Conservation (phyloP, 2,888 invertebrate species). For the Bugulina stolonifera region DNA sequence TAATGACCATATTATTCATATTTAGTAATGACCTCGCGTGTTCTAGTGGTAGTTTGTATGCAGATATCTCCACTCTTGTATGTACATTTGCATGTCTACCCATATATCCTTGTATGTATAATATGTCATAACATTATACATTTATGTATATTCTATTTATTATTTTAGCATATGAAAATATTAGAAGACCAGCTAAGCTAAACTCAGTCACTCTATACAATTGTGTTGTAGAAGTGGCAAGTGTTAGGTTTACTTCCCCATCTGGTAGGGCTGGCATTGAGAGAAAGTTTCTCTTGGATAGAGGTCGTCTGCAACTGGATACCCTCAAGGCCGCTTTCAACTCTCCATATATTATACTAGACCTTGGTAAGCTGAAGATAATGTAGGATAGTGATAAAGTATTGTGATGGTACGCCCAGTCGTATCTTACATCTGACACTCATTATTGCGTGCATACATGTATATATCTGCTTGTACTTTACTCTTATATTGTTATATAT, state of each 20-base stretch:
- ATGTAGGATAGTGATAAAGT: no score
- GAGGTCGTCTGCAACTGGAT: slow-evolving; percentile 41
- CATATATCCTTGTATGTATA: neutral
- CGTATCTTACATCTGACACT: no score
- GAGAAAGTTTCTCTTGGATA: slow-evolving; percentile 43
- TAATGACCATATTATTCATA: slow-evolving; percentile 3
- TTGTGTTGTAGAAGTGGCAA: slow-evolving; percentile 30
- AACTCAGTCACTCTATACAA: neutral
- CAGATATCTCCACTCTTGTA: neutral
- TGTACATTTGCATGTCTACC: neutral
- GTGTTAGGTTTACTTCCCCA: slow-evolving; percentile 34
- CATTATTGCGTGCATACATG: no score
- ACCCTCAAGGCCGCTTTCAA: slow-evolving; percentile 40
- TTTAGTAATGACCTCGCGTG: slow-evolving; percentile 15
- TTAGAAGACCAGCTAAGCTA: neutral
- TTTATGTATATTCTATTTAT: slow-evolving; percentile 25
- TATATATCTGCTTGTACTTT: no score
- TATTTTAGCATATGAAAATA: slow-evolving; percentile 19
- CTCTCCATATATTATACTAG: slow-evolving; percentile 40
- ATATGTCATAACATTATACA: neutral
- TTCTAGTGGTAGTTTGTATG: slow-evolving; percentile 9
- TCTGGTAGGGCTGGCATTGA: slow-evolving; percentile 32
- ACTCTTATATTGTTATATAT: no score
- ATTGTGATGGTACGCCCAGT: no score
- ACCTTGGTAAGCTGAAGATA: slow-evolving; percentile 38